Base-by-base conservation (phyloP, 2,888 invertebrate species). In the Molanna angustata region DNA sequence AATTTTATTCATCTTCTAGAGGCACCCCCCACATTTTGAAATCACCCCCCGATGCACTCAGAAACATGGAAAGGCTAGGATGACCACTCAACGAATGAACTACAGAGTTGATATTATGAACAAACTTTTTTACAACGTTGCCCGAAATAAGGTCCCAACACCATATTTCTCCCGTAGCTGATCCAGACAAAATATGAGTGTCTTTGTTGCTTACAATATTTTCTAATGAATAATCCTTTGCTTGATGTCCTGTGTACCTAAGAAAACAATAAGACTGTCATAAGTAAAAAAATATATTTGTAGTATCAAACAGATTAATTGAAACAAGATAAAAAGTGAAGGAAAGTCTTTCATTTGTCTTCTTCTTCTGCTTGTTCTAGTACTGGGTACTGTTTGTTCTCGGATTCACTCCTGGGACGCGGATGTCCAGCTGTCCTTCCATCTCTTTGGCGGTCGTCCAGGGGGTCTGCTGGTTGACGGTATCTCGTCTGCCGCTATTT, bases 101-200 rank as follows among this genome's bases (percentile, higher is more conserved):
- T 0, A 86, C 84, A 54, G 79, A 78, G 44, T 79, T 80, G n/a
- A 65, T 63, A 31, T 68, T 73, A 61, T 84, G 83, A 2, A 70
- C 62, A 20, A 80, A 69, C 60, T 78, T 80, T 63, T 69, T 65
- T 40, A 74, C 65, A 1, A 88, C 72, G 62, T 80, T 79, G 3
- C 85, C 84, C 58, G 87, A 86, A 2, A 96, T 83, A 37, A 99
- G 77, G 72, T 96, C 94, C 92, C 95, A 99, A 62, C 86, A 83
- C 74, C 88, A 90, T 4, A 94, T 74, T 61, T 81, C 79, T 0
- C 97, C 97, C 56, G 89, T 87, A 11, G 88, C 88, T 0, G 96
- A 95, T 0, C 98, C 98, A 16, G 92, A 90, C 35, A 97, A 73
- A 39, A 99, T 84, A 62, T 87, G 85, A 41, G 86, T 87, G 67